A percentile compares a stretch with the other conserved stretches of the same genome.
phyloP scores from a whole-genome alignment of 2,797 vertebrate genomes.

The Psittacula derbiana region DNA sequence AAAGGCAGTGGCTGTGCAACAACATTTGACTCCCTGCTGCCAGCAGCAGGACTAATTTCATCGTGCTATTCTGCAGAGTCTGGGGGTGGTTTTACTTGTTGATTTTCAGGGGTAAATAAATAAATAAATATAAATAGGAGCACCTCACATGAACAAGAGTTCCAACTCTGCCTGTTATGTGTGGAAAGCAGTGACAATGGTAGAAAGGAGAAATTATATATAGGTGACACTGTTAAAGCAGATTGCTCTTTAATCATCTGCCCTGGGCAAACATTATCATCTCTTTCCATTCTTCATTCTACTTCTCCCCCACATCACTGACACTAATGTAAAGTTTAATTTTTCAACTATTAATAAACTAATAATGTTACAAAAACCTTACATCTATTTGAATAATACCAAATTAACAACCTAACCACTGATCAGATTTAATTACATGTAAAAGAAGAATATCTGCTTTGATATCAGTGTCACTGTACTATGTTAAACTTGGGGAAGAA shows the following conservation, averaged over 20 bases:
- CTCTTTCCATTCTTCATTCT: constrained; percentile 54
- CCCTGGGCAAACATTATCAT: constrained; percentile 59
- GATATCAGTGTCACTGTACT: not conserved
- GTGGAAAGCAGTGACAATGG: constrained; percentile 33
- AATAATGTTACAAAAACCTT: constrained; percentile 46
- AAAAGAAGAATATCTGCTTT: not conserved
- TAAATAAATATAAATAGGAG: not conserved
- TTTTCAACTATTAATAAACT: constrained; percentile 66
- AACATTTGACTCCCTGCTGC: not conserved
- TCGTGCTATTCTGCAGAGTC: not conserved
- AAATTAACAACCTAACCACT: not conserved
- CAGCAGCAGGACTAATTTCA: not conserved
- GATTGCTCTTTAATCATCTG: constrained; percentile 64
- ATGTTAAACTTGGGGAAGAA: not conserved
- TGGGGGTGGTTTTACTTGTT: not conserved
- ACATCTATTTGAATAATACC: constrained; percentile 3
- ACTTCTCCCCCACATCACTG: constrained; percentile 27
- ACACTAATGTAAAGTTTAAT: constrained; percentile 50
- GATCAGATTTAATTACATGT: not conserved
- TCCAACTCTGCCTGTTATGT: constrained; percentile 24
- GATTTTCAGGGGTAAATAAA: not conserved
- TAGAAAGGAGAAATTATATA: constrained; percentile 47
- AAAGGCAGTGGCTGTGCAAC: not conserved
- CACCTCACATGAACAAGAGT: constrained; percentile 16
- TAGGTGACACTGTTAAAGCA: constrained; percentile 35